Conservation (phyloP, 2,797 vertebrate species). For the Oceanodroma leucorhoa region DNA sequence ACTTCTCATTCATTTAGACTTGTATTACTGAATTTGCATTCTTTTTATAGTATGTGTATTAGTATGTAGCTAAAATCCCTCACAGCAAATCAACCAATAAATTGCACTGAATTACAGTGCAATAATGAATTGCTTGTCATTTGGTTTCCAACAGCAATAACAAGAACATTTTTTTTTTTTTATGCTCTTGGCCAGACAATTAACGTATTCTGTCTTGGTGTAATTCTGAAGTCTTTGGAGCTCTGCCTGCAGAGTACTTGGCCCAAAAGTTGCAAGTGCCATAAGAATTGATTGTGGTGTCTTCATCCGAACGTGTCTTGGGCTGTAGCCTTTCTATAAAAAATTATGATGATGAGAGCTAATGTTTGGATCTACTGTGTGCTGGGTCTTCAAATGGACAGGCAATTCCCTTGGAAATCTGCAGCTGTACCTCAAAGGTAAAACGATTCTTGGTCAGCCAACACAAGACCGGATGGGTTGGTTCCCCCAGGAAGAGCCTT, state of each 20-base stretch:
- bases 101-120: slow-evolving; percentile 43
- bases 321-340: neutral
- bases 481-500: neutral
- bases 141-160: slow-evolving; percentile 47
- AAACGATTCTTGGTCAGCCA: neutral
- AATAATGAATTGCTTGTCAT: slow-evolving; percentile 55
- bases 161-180: neutral
- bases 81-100: slow-evolving; percentile 60
- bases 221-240: slow-evolving; percentile 34
- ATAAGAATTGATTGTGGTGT: neutral
- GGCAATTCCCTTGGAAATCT: neutral
- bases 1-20: slow-evolving; percentile 55
- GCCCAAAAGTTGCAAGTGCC: neutral
- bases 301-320: neutral
- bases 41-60: slow-evolving; percentile 52
- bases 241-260: slow-evolving; percentile 7
- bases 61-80: slow-evolving; percentile 45
- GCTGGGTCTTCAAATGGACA: neutral
- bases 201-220: neutral
- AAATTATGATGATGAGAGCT: neutral
- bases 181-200: slow-evolving; percentile 41
- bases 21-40: slow-evolving; percentile 61
- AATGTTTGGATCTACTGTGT: neutral
- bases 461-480: neutral
- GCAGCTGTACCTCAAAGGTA: neutral